Evolutionary conservation across 2,113 vertebrate species (phyloP).

Genomic region (Calidris pygmaea): DNA sequence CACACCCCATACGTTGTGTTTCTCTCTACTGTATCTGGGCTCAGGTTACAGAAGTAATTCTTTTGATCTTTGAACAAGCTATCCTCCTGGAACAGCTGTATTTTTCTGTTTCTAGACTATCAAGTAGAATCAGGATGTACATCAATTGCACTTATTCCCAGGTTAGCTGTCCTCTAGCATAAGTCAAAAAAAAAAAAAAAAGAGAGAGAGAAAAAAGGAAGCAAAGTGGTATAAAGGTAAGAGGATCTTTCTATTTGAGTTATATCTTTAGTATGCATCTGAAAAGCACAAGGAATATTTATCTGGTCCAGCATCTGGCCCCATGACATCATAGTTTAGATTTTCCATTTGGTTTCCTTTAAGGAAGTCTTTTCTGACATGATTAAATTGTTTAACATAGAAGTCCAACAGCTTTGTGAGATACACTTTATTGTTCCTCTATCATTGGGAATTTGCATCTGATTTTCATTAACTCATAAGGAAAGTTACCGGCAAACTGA

Average conservation of each 20-base stretch:
- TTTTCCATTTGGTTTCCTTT: not conserved
- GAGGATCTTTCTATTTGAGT: not conserved
- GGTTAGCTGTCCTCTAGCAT: not conserved
- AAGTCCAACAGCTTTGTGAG: not conserved
- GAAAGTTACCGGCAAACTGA: not conserved
- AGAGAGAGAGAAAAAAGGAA: not conserved
- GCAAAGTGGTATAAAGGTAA: not conserved
- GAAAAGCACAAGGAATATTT: not conserved
- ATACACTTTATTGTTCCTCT: not conserved
- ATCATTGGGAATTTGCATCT: not conserved
- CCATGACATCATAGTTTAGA: not conserved
- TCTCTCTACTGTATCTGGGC: not conserved
- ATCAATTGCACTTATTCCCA: not conserved
- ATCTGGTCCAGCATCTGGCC: not conserved
- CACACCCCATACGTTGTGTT: not conserved
- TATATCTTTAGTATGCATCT: not conserved
- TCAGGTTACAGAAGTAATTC: not conserved
- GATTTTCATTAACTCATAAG: not conserved
- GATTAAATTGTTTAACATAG: not conserved
- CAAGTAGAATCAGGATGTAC: not conserved
- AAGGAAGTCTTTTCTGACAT: not conserved
- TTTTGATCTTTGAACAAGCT: conserved; percentile 8
- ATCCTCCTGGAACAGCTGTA: not conserved
- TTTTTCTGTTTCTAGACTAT: conserved; percentile 11
- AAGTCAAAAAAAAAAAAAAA: not conserved